Evolutionary conservation across 1,140 invertebrate species (phyloP).

Genomic region (Drosophila subpulchrella): DNA sequence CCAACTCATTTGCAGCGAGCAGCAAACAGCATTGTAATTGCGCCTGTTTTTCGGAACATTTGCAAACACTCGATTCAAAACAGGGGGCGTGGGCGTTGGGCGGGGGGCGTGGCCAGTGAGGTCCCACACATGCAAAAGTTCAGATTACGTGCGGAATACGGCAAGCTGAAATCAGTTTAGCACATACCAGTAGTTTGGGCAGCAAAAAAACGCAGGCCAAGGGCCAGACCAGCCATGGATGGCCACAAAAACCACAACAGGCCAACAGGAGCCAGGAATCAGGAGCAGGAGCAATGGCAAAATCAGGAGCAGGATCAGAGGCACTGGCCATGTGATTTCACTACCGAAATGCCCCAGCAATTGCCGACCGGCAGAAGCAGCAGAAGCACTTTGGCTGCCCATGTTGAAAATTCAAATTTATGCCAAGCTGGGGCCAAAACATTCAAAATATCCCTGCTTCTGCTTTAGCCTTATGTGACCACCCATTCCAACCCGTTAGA

Average conservation of each 20-base stretch:
- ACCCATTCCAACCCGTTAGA: neutral
- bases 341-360: slow-evolving; percentile 45
- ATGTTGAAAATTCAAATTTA: slow-evolving; percentile 79
- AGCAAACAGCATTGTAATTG: slow-evolving; percentile 76
- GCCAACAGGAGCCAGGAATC: slow-evolving; percentile 23
- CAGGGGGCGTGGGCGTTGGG: neutral
- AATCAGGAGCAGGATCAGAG: slow-evolving; percentile 9
- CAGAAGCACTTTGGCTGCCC: slow-evolving; percentile 20
- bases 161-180: slow-evolving; percentile 70
- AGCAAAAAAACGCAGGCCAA: slow-evolving; percentile 25
- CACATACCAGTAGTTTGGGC: slow-evolving; percentile 44
- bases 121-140: slow-evolving; percentile 66
- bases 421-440: slow-evolving; percentile 52
- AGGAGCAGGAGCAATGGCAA: neutral
- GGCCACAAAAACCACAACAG: slow-evolving; percentile 55
- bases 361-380: slow-evolving; percentile 16
- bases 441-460: slow-evolving; percentile 37
- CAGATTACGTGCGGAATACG: slow-evolving; percentile 57
- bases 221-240: slow-evolving; percentile 26
- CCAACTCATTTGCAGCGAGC: slow-evolving; percentile 74
- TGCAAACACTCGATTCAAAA: slow-evolving; percentile 31
- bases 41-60: slow-evolving; percentile 55
- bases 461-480: slow-evolving; percentile 12
- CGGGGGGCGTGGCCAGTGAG: slow-evolving; percentile 39
- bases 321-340: slow-evolving; percentile 30